Base-by-base conservation (phyloP, 2,113 vertebrate species). In the Pholis gunnellus region DNA sequence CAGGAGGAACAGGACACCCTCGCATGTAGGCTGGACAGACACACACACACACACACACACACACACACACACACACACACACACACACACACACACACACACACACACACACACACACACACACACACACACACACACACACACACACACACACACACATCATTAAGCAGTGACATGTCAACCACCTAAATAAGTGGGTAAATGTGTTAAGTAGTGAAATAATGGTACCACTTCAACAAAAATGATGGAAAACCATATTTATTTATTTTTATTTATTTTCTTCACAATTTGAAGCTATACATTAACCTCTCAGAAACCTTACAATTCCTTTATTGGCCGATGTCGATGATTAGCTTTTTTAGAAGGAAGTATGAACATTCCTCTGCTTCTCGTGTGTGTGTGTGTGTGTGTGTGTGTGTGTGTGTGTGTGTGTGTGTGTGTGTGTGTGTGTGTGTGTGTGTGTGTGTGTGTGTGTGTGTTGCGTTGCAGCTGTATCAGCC, bases 1-100 rank as follows among this genome's bases (percentile, higher is more conserved):
- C 94, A 93, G 84, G 94, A 95, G 42, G 97, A 99, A 64, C 92
- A 96, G 81, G 94, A 97, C 65, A 87, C 87, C 60, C 48, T 97
- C 22, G 66, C 95, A 6, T 93, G 98, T 98, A 83, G 52, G 87
- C 36, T 9, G 7, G 1, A 34, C 42, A 59, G 54, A 52, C 27
- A 20, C 17, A 36, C 36, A 57, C 36, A 59, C 10, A 60, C 64
- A 57, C 38, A 57, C n/a, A 22, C 38, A 68, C n/a, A 38, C 44
- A 18, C 31, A n/a, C 20, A 54, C 14, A 48, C 44, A 17, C 44
- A 48, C 17, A 11, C 44, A 48, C 36, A 36, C 36, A 31, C 57
- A 56, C 57, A 50, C 34, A n/a, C 14, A 42, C 42, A 63, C 31
- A 67, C 8, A n/a, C n/a, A n/a, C n/a, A n/a, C n/a, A n/a, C n/a